Percentiles rank a stretch among this genome's conserved stretches.
phyloP scores from a whole-genome alignment of 2,888 invertebrate genomes.

The Buathra laborator region DNA sequence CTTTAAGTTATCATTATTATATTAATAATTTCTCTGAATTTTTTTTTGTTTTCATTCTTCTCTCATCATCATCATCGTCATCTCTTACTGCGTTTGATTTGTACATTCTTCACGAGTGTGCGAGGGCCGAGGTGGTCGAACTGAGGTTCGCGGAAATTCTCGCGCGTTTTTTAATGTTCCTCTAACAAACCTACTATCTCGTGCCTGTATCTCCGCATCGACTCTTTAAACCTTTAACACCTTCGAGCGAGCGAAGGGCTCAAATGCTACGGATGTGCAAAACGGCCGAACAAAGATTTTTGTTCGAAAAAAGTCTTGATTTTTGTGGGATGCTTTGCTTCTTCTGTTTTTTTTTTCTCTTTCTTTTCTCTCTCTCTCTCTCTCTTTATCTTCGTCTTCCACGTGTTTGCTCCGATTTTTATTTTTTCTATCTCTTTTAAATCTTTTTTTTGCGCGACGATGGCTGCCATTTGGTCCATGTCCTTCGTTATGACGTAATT shows the following conservation, averaged over 20 bases:
- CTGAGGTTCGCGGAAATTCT: conserved; percentile 11
- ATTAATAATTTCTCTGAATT: conserved; percentile 82
- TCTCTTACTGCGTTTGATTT: conserved; percentile 81
- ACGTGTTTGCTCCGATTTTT: conserved; percentile 44
- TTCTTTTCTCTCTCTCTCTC: conserved; percentile 15
- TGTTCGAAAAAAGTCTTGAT: conserved; percentile 60
- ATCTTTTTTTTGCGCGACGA: conserved; percentile 61
- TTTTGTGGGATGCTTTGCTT: conserved; percentile 48
- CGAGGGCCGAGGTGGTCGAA: conserved; percentile 72
- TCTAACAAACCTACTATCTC: conserved; percentile 41
- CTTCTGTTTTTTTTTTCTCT: conserved; percentile 40
- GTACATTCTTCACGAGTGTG: conserved; percentile 83
- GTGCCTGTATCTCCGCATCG: conserved; percentile 62
- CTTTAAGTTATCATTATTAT: conserved; percentile 82
- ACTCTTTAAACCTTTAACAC: conserved; percentile 48
- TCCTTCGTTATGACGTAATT: conserved; percentile 55
- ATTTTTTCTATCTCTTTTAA: conserved; percentile 41
- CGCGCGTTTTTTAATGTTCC: conserved; percentile 48
- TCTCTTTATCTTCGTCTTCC: conserved; percentile 52
- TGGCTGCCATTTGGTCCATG: conserved; percentile 70
- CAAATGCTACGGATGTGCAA: conserved; percentile 63
- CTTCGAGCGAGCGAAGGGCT: conserved; percentile 48
- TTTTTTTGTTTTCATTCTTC: conserved; percentile 46
- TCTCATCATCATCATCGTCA: conserved; percentile 65
- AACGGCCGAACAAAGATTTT: conserved; percentile 67